Evolutionary conservation across 2,797 vertebrate species (phyloP).

Genomic region (Tadarida brasiliensis): DNA sequence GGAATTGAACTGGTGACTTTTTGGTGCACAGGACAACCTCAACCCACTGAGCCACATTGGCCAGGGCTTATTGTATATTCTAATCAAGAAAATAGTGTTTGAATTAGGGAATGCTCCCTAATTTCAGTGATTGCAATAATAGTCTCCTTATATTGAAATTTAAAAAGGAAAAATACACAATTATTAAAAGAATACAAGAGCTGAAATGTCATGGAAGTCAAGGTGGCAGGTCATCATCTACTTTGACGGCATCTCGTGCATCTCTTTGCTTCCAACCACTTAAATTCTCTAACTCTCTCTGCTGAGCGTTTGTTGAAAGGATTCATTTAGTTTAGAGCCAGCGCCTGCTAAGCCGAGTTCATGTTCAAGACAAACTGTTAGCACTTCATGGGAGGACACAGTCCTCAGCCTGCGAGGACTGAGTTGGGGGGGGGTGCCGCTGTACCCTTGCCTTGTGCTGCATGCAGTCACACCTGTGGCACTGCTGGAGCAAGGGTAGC

Average conservation of each 20-base stretch:
- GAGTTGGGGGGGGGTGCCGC: too few relatives aligned
- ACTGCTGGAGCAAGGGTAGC: too few relatives aligned
- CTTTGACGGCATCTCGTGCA: too few relatives aligned
- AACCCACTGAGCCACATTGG: too few relatives aligned
- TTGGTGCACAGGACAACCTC: too few relatives aligned
- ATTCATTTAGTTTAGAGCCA: constrained; percentile 41
- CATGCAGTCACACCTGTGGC: constrained; percentile 70
- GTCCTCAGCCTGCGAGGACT: too few relatives aligned
- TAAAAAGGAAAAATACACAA: too few relatives aligned
- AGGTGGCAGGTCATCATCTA: too few relatives aligned
- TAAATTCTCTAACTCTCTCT: background rate
- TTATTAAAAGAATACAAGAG: too few relatives aligned
- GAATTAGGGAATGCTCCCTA: constrained; percentile 37
- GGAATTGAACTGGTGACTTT: too few relatives aligned
- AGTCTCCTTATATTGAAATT: constrained; percentile 45
- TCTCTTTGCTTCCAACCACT: constrained; percentile 44
- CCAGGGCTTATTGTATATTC: constrained; percentile 65
- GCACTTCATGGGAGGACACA: constrained; percentile 28
- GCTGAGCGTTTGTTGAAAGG: background rate
- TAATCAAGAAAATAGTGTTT: constrained; percentile 55
- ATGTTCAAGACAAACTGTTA: constrained; percentile 1
- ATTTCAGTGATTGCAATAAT: constrained; percentile 78
- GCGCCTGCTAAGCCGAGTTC: background rate
- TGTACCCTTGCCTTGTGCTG: constrained; percentile 22
- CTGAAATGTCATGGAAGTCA: too few relatives aligned